A percentile compares a stretch with the other conserved stretches of the same genome.
Conservation (phyloP, 2,113 vertebrate genomes). For the Seriola rivoliana region DNA sequence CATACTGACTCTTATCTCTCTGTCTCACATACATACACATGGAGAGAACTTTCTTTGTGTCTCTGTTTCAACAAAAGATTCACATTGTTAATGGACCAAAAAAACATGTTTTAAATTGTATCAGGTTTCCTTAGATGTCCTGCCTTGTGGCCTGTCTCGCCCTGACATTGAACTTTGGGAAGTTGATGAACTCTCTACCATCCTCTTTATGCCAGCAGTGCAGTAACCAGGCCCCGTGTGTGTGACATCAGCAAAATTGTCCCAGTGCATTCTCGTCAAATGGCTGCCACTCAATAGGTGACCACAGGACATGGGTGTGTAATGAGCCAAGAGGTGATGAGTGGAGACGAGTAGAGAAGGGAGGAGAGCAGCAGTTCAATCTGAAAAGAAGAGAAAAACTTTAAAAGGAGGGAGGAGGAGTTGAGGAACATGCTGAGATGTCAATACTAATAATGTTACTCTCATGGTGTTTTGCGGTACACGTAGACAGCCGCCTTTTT, state of each 20-base stretch:
- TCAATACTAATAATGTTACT: background rate
- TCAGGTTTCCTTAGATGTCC: background rate
- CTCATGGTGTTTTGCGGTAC: background rate
- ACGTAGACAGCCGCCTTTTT: no score
- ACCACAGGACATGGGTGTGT: constrained; percentile 57
- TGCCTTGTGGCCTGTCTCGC: constrained; percentile 12
- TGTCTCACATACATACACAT: constrained; percentile 36
- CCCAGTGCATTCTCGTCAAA: constrained; percentile 74
- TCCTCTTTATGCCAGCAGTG: constrained; percentile 75
- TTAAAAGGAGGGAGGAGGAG: constrained; percentile 4
- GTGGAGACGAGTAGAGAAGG: constrained; percentile 18
- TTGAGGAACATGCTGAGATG: background rate
- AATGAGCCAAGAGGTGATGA: constrained; percentile 60
- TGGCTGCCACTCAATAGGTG: constrained; percentile 62
- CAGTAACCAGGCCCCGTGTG: constrained; percentile 47
- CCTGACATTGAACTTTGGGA: constrained; percentile 62
- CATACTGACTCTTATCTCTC: constrained; percentile 65
- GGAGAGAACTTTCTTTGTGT: constrained; percentile 20
- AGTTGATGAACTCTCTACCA: constrained; percentile 59
- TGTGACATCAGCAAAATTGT: constrained; percentile 79
- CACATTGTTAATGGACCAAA: background rate
- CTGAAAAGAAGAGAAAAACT: background rate
- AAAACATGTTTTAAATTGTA: constrained; percentile 24
- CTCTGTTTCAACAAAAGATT: constrained; percentile 6
- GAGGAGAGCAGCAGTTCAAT: constrained; percentile 16